Conservation (phyloP, 2,797 vertebrate species). For the Chelonia mydas region DNA sequence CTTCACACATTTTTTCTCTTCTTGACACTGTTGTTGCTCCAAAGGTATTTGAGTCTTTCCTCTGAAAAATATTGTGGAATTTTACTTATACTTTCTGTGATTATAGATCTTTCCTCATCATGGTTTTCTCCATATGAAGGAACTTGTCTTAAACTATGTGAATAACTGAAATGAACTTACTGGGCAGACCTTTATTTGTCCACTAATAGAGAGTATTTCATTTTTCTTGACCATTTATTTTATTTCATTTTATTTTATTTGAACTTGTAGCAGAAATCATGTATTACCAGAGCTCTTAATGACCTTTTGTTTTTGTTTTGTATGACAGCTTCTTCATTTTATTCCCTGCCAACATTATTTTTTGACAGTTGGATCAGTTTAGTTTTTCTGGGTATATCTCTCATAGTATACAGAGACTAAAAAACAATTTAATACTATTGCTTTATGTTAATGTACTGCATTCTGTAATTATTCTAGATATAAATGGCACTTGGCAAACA, state of each 20-base stretch:
- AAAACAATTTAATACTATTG: background rate
- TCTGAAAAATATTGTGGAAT: background rate
- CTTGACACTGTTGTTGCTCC: background rate
- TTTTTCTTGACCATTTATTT: background rate
- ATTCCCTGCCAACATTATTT: background rate
- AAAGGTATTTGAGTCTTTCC: background rate
- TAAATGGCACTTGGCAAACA: background rate
- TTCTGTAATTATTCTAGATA: background rate
- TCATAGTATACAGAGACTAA: background rate
- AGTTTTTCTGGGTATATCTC: background rate
- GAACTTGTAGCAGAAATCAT: background rate
- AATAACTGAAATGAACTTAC: background rate
- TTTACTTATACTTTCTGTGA: background rate
- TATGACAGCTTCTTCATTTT: background rate
- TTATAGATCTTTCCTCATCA: background rate
- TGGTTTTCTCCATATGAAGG: background rate
- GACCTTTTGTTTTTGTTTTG: background rate
- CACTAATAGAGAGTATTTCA: background rate
- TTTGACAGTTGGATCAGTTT: background rate
- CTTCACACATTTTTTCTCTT: background rate
- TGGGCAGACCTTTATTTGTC: background rate
- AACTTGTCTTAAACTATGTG: background rate
- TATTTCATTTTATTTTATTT: background rate
- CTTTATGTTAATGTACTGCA: background rate
- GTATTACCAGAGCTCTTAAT: background rate